These are phyloP conservation scores for Aldabrachelys gigantea DNA, from an alignment of 2,113 vertebrate genomes.

Conservation along the genomic window DNA sequence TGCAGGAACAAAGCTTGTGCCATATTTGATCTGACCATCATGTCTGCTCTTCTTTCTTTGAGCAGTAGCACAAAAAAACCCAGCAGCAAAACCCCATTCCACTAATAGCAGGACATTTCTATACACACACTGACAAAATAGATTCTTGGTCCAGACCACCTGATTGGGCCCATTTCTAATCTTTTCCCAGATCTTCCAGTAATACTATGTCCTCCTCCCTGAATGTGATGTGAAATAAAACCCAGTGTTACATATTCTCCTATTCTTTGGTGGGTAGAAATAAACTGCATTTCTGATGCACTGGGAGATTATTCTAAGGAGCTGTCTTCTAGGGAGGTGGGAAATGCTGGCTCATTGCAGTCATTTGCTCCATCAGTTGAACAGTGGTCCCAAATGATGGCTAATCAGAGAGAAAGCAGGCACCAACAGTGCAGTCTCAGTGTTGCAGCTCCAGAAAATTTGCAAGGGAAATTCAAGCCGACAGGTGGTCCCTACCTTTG, in stretches of 20 bases:
- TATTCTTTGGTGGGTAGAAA: not conserved
- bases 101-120: too few relatives aligned
- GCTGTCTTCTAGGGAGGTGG: conserved; percentile 13
- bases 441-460: conserved; percentile 57
- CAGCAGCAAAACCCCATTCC: too few relatives aligned
- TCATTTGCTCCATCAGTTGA: conserved; percentile 57
- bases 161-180: not conserved
- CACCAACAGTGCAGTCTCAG: conserved; percentile 63
- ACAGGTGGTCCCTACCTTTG: conserved; percentile 68
- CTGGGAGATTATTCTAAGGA: not conserved
- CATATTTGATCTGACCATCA: not conserved
- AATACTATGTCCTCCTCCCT: not conserved
- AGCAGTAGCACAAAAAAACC: not conserved
- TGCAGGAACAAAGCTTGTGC: not conserved
- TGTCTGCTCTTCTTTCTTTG: not conserved
- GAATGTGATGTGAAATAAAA: not conserved
- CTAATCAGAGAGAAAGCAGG: conserved; percentile 72
- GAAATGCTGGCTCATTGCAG: conserved; percentile 60
- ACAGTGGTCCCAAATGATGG: conserved; percentile 62
- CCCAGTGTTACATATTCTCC: not conserved
- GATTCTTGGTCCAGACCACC: not conserved
- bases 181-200: not conserved
- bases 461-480: conserved; percentile 70
- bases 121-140: not conserved
- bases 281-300: not conserved